Evolutionary conservation across 92 coral and sea anemone genomes (phyloP).

Genomic region (Parazoanthus darwini): DNA sequence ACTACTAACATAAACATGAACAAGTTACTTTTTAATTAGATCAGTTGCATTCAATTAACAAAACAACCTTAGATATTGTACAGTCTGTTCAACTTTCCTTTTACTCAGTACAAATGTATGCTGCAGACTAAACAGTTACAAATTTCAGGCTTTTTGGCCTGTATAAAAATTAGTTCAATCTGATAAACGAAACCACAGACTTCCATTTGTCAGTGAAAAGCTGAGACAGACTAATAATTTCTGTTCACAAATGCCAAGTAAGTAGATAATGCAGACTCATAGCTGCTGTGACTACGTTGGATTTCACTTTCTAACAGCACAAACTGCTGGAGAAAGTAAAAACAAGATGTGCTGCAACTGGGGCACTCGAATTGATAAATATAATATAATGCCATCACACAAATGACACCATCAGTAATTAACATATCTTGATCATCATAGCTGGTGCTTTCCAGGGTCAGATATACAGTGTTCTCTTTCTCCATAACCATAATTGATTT

Average conservation of each 20-base stretch:
- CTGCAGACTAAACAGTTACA: too few species aligned
- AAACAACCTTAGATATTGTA: too few species aligned
- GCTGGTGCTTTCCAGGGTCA: neutral
- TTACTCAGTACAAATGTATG: too few species aligned
- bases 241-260: constrained; percentile 1
- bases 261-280: neutral
- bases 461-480: neutral
- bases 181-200: too few species aligned
- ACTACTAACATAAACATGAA: too few species aligned
- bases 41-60: too few species aligned
- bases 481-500: neutral
- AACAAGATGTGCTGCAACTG: neutral
- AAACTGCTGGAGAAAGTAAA: neutral
- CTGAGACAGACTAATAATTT: neutral
- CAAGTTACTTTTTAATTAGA: too few species aligned
- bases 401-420: neutral
- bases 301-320: neutral
- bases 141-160: too few species aligned
- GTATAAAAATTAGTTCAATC: too few species aligned
- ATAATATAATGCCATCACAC: neutral
- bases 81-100: too few species aligned
- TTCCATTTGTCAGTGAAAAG: too few species aligned
- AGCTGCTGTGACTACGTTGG: neutral
- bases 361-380: neutral
- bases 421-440: constrained; percentile 2